These are phyloP conservation scores for Brachionus rubens DNA, from an alignment of 1,140 invertebrate genomes.

Conservation along the genomic window DNA sequence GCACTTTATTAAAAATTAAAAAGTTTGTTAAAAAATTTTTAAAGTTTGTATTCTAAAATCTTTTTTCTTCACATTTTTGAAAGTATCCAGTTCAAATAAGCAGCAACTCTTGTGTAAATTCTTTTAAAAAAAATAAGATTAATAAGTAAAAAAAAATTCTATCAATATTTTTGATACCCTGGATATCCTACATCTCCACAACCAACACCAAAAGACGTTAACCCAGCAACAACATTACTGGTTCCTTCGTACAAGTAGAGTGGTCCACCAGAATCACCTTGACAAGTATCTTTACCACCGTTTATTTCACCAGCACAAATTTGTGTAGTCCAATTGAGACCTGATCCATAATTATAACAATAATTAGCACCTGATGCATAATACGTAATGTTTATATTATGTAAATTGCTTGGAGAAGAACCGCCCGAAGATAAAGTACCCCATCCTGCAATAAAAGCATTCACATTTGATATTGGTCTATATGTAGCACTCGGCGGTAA, in stretches of 20 bases:
- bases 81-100: too few species aligned
- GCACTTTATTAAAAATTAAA: too few species aligned
- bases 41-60: too few species aligned
- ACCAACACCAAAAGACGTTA: constrained; percentile 17
- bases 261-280: constrained; percentile 70
- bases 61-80: too few species aligned
- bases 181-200: neutral
- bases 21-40: too few species aligned
- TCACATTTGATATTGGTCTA: neutral
- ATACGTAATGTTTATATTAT: constrained; percentile 15
- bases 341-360: neutral
- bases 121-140: too few species aligned
- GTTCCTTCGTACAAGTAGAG: constrained; percentile 50
- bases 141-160: neutral
- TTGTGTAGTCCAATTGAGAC: constrained; percentile 23
- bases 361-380: neutral
- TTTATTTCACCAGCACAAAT: constrained; percentile 15
- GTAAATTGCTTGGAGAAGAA: neutral
- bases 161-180: neutral
- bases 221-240: neutral
- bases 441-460: constrained; percentile 26
- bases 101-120: too few species aligned
- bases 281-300: constrained; percentile 45
- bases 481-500: neutral
- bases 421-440: neutral